Percentiles rank a stretch among this genome's conserved stretches.
Conservation (phyloP, 2,888 invertebrate genomes). For the Pediacus dermestoides region DNA sequence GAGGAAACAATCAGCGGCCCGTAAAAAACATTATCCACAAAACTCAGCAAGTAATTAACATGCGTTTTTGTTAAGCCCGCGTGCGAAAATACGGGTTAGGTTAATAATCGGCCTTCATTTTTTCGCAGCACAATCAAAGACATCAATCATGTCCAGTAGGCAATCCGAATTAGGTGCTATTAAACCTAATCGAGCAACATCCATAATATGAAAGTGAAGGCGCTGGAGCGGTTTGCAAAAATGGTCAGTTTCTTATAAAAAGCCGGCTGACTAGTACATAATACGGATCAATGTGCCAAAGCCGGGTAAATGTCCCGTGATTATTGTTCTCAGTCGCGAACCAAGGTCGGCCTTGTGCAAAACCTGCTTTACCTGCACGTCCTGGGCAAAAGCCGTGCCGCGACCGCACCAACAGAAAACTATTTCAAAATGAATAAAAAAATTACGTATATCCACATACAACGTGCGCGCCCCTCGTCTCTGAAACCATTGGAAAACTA, state of each 20-base stretch:
- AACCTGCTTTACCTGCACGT: conserved; percentile 29
- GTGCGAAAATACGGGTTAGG: no score
- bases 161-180: conserved; percentile 4
- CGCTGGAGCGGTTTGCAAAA: conserved; percentile 15
- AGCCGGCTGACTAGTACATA: conserved; percentile 21
- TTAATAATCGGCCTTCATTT: no score
- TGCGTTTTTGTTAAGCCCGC: no score
- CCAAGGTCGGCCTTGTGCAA: conserved; percentile 31
- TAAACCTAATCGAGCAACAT: conserved; percentile 13
- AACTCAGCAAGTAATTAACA: no score
- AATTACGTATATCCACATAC: conserved; percentile 1
- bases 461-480: no score
- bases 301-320: conserved; percentile 33
- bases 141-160: no score
- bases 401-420: background rate
- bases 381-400: conserved; percentile 3
- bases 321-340: conserved; percentile 29
- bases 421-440: conserved; percentile 5
- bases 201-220: conserved; percentile 25
- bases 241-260: conserved; percentile 15
- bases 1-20: no score
- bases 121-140: no score
- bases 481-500: no score
- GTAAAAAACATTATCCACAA: no score
- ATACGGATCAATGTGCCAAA: conserved; percentile 35